These are phyloP conservation scores for Lasioglossum lativentre DNA, from an alignment of 2,888 invertebrate species.

Conservation along the genomic window DNA sequence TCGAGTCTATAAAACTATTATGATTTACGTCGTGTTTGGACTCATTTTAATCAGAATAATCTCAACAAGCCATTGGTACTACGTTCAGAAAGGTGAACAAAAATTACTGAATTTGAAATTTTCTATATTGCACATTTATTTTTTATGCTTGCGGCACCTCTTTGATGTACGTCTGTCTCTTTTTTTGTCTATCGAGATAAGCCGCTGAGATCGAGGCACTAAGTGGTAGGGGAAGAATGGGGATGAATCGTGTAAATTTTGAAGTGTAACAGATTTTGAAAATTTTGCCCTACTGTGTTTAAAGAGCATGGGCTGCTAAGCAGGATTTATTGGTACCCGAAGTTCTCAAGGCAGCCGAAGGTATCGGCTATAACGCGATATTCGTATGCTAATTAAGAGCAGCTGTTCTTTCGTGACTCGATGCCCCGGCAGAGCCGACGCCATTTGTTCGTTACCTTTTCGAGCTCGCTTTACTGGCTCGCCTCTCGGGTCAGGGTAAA, in stretches of 20 bases:
- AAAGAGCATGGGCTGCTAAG: not conserved
- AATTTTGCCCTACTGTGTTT: not conserved
- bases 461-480: constrained; percentile 61
- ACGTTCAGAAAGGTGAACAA: not conserved
- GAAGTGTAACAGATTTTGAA: not conserved
- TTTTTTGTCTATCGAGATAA: not conserved
- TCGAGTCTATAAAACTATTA: no score
- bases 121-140: not conserved
- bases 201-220: not conserved
- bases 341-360: constrained; percentile 51
- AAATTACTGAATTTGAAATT: not conserved
- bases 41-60: not conserved
- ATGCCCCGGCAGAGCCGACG: constrained; percentile 51
- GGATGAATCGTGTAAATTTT: not conserved
- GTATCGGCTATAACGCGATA: constrained; percentile 46
- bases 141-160: not conserved
- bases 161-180: not conserved
- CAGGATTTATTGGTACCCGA: constrained; percentile 29
- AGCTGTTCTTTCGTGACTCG: constrained; percentile 69
- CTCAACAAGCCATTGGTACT: not conserved
- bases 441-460: constrained; percentile 64
- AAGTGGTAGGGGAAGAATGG: not conserved
- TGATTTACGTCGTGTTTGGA: not conserved
- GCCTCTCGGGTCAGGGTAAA: constrained; percentile 80
- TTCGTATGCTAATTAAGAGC: constrained; percentile 69